Percentiles rank a stretch among this genome's conserved stretches.
These are phyloP conservation scores for Anguilla rostrata DNA, from an alignment of 2,113 vertebrate species.

Conservation along the genomic window DNA sequence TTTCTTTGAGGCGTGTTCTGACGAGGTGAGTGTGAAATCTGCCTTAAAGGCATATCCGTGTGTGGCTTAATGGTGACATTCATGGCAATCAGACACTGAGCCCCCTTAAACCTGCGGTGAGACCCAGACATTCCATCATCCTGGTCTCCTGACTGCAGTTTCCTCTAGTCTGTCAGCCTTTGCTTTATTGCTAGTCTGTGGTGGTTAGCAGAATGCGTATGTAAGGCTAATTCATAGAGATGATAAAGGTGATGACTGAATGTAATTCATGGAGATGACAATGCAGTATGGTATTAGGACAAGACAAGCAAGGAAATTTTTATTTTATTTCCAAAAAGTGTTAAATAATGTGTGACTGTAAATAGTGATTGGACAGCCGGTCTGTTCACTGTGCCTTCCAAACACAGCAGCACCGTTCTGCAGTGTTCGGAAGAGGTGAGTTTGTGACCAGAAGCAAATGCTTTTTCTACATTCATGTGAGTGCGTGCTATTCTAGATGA, in stretches of 20 bases:
- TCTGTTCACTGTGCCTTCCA: background rate
- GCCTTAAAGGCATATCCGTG: background rate
- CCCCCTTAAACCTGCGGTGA: background rate
- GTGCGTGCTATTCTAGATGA: background rate
- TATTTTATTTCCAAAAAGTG: too few species aligned
- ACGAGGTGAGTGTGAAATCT: background rate
- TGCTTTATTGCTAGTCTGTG: background rate
- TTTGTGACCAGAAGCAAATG: too few species aligned
- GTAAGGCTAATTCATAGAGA: too few species aligned
- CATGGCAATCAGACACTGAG: background rate
- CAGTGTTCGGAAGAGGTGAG: background rate
- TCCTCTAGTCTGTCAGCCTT: background rate
- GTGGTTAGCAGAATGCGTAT: background rate
- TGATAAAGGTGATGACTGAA: too few species aligned
- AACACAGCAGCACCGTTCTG: background rate
- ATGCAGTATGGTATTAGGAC: too few species aligned
- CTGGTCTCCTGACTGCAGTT: background rate
- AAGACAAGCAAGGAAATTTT: too few species aligned
- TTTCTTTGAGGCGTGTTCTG: background rate
- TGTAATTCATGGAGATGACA: too few species aligned
- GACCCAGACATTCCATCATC: background rate
- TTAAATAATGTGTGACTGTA: background rate
- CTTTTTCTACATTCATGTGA: background rate
- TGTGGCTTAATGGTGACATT: background rate
- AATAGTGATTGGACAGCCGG: background rate